These are phyloP conservation scores for Notechis scutatus DNA, from an alignment of 2,113 vertebrate species.

Conservation along the genomic window DNA sequence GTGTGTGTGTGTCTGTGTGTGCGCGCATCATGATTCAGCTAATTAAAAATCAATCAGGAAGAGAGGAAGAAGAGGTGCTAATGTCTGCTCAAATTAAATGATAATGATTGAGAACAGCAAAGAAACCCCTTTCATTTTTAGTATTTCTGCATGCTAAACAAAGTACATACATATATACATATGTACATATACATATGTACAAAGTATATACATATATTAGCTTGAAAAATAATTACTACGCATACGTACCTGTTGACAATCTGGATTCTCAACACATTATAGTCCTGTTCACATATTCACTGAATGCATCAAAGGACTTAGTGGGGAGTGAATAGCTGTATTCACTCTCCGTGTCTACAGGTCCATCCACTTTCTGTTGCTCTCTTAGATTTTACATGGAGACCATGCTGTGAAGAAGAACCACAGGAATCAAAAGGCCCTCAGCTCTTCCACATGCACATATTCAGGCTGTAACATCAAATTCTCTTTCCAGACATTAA, in stretches of 20 bases:
- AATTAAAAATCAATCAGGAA: not conserved
- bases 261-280: not conserved
- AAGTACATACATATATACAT: not conserved
- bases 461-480: not conserved
- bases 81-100: not conserved
- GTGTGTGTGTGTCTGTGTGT: too few species aligned
- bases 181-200: too few species aligned
- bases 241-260: not conserved
- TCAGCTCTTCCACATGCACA: not conserved
- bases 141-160: not conserved
- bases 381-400: not conserved
- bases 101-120: not conserved
- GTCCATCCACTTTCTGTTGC: not conserved
- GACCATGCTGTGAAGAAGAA: not conserved
- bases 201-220: not conserved
- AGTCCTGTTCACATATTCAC: not conserved
- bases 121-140: too few species aligned
- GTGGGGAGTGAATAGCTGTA: not conserved
- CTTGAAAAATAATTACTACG: not conserved
- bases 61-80: not conserved
- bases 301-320: not conserved
- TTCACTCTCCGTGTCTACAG: not conserved
- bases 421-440: not conserved
- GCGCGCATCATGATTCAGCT: not conserved
- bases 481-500: not conserved